These are phyloP conservation scores for Ceuthmochares aereus DNA, from an alignment of 2,113 vertebrate genomes.

Conservation along the genomic window DNA sequence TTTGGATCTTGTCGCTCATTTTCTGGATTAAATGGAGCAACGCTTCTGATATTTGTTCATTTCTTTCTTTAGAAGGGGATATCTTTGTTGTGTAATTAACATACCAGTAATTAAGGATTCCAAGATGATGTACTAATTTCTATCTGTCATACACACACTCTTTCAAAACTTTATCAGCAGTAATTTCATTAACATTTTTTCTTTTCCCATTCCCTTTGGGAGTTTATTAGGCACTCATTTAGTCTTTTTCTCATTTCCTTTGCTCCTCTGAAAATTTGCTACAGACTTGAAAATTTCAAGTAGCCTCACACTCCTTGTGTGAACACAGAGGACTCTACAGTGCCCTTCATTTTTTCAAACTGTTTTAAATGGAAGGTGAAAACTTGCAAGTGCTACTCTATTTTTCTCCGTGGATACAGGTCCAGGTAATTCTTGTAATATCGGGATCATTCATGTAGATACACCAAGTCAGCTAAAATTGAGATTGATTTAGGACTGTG, in stretches of 20 bases:
- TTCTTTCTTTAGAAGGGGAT: slow-evolving; percentile 48
- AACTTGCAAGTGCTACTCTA: background rate
- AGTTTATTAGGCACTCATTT: slow-evolving; percentile 47
- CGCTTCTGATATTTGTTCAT: background rate
- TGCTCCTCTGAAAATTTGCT: slow-evolving; percentile 1
- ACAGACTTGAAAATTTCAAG: background rate
- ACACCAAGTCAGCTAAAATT: background rate
- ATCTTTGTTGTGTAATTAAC: slow-evolving; percentile 60
- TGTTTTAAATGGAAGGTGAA: background rate
- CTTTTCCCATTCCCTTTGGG: background rate
- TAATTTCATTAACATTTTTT: slow-evolving; percentile 62
- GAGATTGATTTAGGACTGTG: background rate
- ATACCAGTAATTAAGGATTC: slow-evolving; percentile 55
- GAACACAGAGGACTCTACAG: background rate
- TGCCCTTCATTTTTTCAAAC: background rate
- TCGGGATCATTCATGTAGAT: background rate
- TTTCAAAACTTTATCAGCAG: slow-evolving; percentile 48
- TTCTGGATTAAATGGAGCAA: slow-evolving; percentile 53
- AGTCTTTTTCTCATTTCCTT: background rate
- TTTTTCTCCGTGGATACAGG: background rate
- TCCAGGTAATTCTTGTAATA: slow-evolving; percentile 3
- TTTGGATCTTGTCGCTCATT: background rate
- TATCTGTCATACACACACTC: background rate
- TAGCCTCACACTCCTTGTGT: background rate
- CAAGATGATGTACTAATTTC: slow-evolving; percentile 60